phyloP scores from a whole-genome alignment of 2,888 invertebrate genomes.

The Spodoptera picta region DNA sequence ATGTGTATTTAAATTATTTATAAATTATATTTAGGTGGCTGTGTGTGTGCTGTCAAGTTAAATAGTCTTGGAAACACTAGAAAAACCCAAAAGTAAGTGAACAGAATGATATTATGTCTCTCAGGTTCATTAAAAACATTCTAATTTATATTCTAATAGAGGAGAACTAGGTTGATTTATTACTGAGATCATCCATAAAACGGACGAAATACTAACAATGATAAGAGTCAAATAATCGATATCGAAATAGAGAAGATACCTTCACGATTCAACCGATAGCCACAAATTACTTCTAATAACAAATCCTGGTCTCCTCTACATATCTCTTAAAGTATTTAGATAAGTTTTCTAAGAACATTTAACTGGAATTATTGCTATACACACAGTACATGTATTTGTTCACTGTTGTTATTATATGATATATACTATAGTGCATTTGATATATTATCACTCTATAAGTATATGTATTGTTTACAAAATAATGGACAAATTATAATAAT shows the following conservation, averaged over 20 bases:
- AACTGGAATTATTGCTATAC: slow-evolving; percentile 17
- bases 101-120: no score
- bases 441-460: slow-evolving; percentile 61
- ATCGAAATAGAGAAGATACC: no score
- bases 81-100: background rate
- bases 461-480: slow-evolving; percentile 67
- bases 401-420: slow-evolving; percentile 66
- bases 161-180: no score
- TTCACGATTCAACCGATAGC: no score
- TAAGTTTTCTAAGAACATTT: slow-evolving; percentile 14
- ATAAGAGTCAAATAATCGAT: no score
- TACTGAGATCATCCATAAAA: no score
- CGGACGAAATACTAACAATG: no score
- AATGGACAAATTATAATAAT: slow-evolving; percentile 59
- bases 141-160: no score
- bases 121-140: no score
- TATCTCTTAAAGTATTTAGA: background rate
- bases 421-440: slow-evolving; percentile 68
- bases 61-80: slow-evolving; percentile 15
- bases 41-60: slow-evolving; percentile 39
- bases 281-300: no score
- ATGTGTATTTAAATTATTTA: slow-evolving; percentile 63
- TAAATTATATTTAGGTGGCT: slow-evolving; percentile 53
- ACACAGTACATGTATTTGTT: slow-evolving; percentile 45
- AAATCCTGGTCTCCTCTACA: background rate